Evolutionary conservation across 2,797 vertebrate genomes (phyloP), one percentile per base, ranked within the genome.

Genomic region (Sciurus vulgaris): DNA sequence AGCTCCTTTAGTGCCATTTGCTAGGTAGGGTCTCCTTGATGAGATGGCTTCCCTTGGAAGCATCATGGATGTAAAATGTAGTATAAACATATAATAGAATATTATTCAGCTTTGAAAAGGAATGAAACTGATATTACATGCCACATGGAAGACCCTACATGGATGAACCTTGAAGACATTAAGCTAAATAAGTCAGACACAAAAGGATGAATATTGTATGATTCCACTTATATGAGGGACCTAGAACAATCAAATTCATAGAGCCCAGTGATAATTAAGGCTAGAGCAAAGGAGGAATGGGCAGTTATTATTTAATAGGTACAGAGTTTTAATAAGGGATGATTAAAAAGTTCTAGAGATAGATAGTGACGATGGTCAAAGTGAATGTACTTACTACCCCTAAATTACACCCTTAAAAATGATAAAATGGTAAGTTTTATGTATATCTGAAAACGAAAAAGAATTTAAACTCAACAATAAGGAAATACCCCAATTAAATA

Each of bases 401-500:
- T n/a, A 11, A 81, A 56, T 14, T 9, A 56, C 30, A 59, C 51
- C n/a, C 54, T 63, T 56, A 56, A 76, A 77, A 49, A 28, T 65
- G 33, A 24, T 61, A 61, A 30, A 73, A 20, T 2, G 18, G 54
- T 56, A 56, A 56, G 54, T 22, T 22, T 54, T 54, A 54, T 54
- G 17, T 73, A 91, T 44, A 72, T 82, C 89, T 89, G 63, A 89
- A 41, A 12, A 63, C 5, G 76, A 54, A 73, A 92, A 77, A 96
- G n/a, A 89, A 56, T 24, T 67, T 82, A 84, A 93, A 91, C 26
- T 72, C 86, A 93, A 63, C 76, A 76, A 28, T 93, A 89, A 91
- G 35, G 78, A 89, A 88, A 69, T 6, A 83, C 76, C 30, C 49
- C 77, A 88, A 26, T 30, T 65, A 82, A 93, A 94, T 81, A 93